Conservation (phyloP, 1,140 invertebrate genomes). For the Diprion similis region DNA sequence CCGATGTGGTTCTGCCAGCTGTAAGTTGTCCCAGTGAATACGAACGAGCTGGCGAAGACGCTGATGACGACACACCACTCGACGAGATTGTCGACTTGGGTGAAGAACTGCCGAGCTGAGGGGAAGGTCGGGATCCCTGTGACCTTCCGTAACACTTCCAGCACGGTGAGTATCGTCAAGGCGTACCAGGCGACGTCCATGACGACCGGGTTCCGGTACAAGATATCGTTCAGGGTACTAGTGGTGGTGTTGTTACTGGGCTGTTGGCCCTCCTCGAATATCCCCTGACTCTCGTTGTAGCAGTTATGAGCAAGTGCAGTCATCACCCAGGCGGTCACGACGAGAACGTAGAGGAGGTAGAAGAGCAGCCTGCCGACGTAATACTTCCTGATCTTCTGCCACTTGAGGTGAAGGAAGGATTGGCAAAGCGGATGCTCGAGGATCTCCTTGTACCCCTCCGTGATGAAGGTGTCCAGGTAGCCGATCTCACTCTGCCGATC, state of each 20-base stretch:
- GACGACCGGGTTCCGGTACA: conserved; percentile 73
- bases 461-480: conserved; percentile 82
- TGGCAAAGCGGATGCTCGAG: conserved; percentile 83
- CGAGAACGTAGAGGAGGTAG: conserved; percentile 80
- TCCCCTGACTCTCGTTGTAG: conserved; percentile 68
- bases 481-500: conserved; percentile 81
- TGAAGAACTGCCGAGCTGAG: conserved; percentile 78
- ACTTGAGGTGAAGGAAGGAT: conserved; percentile 84
- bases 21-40: conserved; percentile 78
- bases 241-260: conserved; percentile 61
- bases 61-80: conserved; percentile 85
- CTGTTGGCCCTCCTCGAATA: conserved; percentile 30
- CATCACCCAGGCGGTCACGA: conserved; percentile 78
- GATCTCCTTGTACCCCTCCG: conserved; percentile 84
- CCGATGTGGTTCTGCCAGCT: conserved; percentile 83
- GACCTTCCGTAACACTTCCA: conserved; percentile 79
- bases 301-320: conserved; percentile 80
- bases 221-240: conserved; percentile 73
- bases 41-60: conserved; percentile 81
- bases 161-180: conserved; percentile 73
- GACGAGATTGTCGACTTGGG: conserved; percentile 82
- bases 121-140: conserved; percentile 79
- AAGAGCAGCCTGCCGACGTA: conserved; percentile 81
- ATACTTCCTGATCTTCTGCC: conserved; percentile 89
- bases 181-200: conserved; percentile 83